A percentile compares a stretch with the other conserved stretches of the same genome.
These are phyloP conservation scores for Drosophila micromelanica DNA, from an alignment of 1,140 invertebrate genomes.

Conservation along the genomic window DNA sequence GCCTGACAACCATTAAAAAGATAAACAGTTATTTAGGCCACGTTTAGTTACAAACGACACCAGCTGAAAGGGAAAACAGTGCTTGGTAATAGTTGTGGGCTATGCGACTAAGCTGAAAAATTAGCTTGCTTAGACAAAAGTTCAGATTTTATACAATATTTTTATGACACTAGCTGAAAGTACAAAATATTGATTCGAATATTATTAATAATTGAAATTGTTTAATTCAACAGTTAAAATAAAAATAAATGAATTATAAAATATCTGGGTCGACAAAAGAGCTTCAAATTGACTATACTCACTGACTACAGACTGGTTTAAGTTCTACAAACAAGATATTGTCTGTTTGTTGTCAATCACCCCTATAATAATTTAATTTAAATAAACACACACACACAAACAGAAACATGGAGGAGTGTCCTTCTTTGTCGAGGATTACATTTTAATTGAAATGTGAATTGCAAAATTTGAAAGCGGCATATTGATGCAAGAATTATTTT, in stretches of 20 bases:
- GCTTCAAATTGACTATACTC: background rate
- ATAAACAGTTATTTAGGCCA: constrained; percentile 16
- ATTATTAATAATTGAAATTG: too few species aligned
- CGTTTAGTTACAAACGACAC: constrained; percentile 2
- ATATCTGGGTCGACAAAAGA: background rate
- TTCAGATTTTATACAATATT: too few species aligned
- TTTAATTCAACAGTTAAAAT: too few species aligned
- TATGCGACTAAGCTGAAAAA: too few species aligned
- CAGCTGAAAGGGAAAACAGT: constrained; percentile 1
- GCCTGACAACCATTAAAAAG: constrained; percentile 27
- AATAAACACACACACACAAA: constrained; percentile 6
- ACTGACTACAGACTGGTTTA: background rate
- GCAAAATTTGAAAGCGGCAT: constrained; percentile 17
- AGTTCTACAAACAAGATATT: background rate
- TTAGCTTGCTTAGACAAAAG: too few species aligned
- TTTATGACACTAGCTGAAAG: too few species aligned
- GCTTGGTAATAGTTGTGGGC: background rate
- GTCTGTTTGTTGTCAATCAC: background rate
- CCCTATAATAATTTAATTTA: constrained; percentile 23
- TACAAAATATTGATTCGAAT: too few species aligned
- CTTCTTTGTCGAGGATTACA: constrained; percentile 44
- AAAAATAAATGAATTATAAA: too few species aligned
- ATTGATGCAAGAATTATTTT: constrained; percentile 34
- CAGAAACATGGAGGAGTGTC: constrained; percentile 12
- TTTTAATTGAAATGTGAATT: constrained; percentile 58